These are phyloP conservation scores for Gobiocypris rarus DNA, from an alignment of 2,113 vertebrate species.

Conservation along the genomic window DNA sequence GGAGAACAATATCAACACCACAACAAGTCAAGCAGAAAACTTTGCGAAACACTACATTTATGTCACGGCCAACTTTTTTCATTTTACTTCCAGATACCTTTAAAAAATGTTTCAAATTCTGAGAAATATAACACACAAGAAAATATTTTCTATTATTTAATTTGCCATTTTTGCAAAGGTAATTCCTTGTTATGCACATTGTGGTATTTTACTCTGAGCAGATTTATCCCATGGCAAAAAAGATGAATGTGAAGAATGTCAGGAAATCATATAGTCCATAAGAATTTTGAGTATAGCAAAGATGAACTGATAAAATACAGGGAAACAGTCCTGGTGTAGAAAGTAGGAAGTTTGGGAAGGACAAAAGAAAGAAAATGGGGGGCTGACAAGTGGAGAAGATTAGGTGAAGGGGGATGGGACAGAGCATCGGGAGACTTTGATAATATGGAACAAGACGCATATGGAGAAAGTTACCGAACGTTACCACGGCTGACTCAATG, in stretches of 20 bases:
- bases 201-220: constrained; percentile 13
- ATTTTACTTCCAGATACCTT: no score
- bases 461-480: constrained; percentile 2
- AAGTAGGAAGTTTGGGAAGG: constrained; percentile 16
- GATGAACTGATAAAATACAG: constrained; percentile 24
- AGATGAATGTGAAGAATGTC: constrained; percentile 57
- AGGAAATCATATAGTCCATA: constrained; percentile 52
- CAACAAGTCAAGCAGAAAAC: no score
- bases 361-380: constrained; percentile 42
- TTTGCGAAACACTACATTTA: no score
- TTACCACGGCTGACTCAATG: constrained; percentile 4
- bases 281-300: constrained; percentile 40
- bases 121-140: neutral
- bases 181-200: neutral
- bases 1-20: no score
- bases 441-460: constrained; percentile 33
- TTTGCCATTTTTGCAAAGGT: neutral
- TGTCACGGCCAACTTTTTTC: no score
- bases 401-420: constrained; percentile 23
- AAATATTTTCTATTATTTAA: neutral
- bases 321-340: constrained; percentile 6
- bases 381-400: constrained; percentile 44
- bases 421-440: constrained; percentile 6
- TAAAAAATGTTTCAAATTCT: no score
- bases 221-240: constrained; percentile 54